Evolutionary conservation across 2,888 invertebrate genomes (phyloP).

Genomic region (Calephelis perditalis): DNA sequence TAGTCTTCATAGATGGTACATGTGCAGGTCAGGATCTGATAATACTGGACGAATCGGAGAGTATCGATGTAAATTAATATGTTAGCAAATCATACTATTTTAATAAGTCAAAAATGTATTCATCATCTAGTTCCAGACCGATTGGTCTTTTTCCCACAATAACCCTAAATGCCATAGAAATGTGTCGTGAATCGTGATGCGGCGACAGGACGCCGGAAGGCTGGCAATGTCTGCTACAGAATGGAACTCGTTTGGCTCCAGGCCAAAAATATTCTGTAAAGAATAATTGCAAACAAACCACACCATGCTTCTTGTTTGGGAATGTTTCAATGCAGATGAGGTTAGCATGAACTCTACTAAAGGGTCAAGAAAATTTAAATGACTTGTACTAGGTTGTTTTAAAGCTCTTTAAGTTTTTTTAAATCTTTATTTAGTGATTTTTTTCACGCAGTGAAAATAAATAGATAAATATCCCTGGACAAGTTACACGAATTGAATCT

Average conservation of each 20-base stretch:
- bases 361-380: neutral
- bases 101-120: neutral
- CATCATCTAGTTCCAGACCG: constrained; percentile 7
- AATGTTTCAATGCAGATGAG: neutral
- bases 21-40: too few species aligned
- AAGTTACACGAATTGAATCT: too few species aligned
- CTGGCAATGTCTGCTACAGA: constrained; percentile 37
- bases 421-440: too few species aligned
- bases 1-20: too few species aligned
- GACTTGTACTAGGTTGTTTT: neutral
- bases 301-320: constrained; percentile 17
- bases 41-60: too few species aligned
- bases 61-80: too few species aligned
- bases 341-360: neutral
- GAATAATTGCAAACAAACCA: constrained; percentile 33
- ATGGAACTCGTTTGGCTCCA: constrained; percentile 36
- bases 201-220: constrained; percentile 44
- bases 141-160: constrained; percentile 19
- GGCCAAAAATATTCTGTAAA: constrained; percentile 40
- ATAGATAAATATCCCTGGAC: too few species aligned
- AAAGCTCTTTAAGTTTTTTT: too few species aligned
- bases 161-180: constrained; percentile 17
- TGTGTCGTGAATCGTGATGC: constrained; percentile 21
- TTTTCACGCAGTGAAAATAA: too few species aligned
- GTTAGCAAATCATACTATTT: neutral